Conservation (phyloP, 2,113 vertebrate species). For the Alligator mississippiensis region DNA sequence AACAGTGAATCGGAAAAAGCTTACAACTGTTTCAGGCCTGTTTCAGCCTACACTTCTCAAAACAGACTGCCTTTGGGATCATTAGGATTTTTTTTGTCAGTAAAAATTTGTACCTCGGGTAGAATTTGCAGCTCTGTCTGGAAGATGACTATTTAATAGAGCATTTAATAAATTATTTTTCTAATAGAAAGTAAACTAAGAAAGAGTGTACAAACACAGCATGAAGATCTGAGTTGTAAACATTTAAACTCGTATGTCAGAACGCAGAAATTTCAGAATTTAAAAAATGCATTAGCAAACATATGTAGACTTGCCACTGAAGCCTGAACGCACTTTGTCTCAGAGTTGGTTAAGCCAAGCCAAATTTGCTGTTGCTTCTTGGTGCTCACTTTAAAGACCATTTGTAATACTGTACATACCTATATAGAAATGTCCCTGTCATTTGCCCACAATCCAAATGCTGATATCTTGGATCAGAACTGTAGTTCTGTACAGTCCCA, state of each 20-base stretch:
- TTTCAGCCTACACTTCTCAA: not conserved
- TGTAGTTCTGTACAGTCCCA: not conserved
- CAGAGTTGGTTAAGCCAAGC: accelerated
- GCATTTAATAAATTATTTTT: not conserved
- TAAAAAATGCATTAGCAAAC: not conserved
- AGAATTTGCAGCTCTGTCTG: not conserved
- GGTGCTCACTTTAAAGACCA: not conserved
- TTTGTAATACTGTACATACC: not conserved
- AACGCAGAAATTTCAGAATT: not conserved
- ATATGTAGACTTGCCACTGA: not conserved
- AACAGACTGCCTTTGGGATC: not conserved
- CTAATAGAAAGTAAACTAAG: not conserved
- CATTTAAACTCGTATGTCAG: not conserved
- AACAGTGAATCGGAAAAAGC: not conserved
- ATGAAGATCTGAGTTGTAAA: not conserved
- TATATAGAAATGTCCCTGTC: not conserved
- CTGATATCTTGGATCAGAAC: accelerated
- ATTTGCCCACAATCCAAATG: not conserved
- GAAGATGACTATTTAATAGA: not conserved
- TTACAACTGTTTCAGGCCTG: not conserved
- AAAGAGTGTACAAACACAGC: not conserved
- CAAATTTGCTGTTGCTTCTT: not conserved
- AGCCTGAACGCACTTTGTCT: not conserved
- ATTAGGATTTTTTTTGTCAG: not conserved
- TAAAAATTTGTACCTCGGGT: not conserved